phyloP scores from a whole-genome alignment of 2,888 invertebrate genomes.

The Platypus cylindrus region DNA sequence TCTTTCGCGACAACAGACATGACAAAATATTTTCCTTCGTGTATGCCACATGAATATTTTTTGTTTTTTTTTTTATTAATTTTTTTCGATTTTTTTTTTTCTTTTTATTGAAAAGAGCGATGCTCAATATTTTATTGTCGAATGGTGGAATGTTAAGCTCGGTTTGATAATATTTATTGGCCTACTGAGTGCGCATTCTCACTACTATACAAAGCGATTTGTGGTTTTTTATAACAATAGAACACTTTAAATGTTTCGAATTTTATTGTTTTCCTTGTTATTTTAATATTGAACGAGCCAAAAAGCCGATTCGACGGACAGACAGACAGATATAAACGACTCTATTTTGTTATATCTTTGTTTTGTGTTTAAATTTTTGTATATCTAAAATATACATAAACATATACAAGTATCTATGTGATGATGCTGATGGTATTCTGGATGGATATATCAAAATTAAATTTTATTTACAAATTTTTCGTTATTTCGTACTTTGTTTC shows the following conservation, averaged over 20 bases:
- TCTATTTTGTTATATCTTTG: too few species aligned
- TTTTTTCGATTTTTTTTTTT: too few species aligned
- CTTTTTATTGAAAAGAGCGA: constrained; percentile 2
- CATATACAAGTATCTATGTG: too few species aligned
- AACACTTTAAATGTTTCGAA: constrained; percentile 34
- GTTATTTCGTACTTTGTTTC: too few species aligned
- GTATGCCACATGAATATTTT: constrained; percentile 11
- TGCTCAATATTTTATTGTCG: constrained; percentile 9
- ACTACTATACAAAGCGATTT: constrained; percentile 2
- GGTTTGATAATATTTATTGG: constrained; percentile 10
- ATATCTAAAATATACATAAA: too few species aligned
- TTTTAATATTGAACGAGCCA: constrained; percentile 24
- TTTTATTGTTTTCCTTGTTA: constrained; percentile 30
- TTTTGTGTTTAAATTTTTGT: too few species aligned
- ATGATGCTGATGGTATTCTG: too few species aligned
- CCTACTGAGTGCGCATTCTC: constrained; percentile 2
- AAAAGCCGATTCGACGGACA: too few species aligned
- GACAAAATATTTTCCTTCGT: constrained; percentile 9
- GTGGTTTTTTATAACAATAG: constrained; percentile 30
- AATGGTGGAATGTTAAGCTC: constrained; percentile 8
- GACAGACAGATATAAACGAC: too few species aligned
- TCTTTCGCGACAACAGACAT: constrained; percentile 1
- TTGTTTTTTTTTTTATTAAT: too few species aligned
- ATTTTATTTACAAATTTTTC: too few species aligned
- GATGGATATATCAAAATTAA: too few species aligned